Evolutionary conservation across 2,888 invertebrate species (phyloP).

Genomic region (Mimumesa dahlbomi): DNA sequence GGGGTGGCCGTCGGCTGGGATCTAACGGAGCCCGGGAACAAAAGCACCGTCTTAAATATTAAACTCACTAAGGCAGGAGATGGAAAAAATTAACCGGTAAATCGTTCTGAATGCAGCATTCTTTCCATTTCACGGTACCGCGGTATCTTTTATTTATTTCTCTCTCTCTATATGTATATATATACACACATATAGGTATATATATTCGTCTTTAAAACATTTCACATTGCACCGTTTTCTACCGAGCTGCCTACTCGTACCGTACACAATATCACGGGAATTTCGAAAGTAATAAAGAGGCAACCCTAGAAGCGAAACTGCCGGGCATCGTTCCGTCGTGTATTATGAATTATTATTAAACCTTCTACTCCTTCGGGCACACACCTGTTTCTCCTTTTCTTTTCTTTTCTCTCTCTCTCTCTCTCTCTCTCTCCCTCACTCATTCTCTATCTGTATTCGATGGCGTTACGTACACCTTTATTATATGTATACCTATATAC

Average conservation of each 20-base stretch:
- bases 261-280: constrained; percentile 14
- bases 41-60: constrained; percentile 39
- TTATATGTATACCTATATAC: too few relatives aligned
- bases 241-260: constrained; percentile 1
- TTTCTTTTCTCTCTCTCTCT: too few relatives aligned
- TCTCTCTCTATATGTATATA: too few relatives aligned
- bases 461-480: too few relatives aligned
- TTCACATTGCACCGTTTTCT: not conserved
- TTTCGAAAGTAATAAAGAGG: constrained; percentile 34
- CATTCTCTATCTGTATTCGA: too few relatives aligned
- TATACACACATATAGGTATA: too few relatives aligned
- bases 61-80: constrained; percentile 22
- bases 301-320: constrained; percentile 2
- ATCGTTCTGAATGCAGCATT: not conserved
- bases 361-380: too few relatives aligned
- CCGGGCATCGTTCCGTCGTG: not conserved
- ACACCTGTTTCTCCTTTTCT: too few relatives aligned
- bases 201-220: constrained; percentile 12
- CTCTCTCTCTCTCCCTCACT: too few relatives aligned
- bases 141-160: constrained; percentile 19
- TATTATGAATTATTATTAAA: constrained; percentile 23
- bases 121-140: not conserved
- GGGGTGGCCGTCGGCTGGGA: not conserved
- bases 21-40: constrained; percentile 27
- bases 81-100: constrained; percentile 35